Evolutionary conservation across 2,888 invertebrate genomes (phyloP).

Genomic region (Baronia brevicornis): DNA sequence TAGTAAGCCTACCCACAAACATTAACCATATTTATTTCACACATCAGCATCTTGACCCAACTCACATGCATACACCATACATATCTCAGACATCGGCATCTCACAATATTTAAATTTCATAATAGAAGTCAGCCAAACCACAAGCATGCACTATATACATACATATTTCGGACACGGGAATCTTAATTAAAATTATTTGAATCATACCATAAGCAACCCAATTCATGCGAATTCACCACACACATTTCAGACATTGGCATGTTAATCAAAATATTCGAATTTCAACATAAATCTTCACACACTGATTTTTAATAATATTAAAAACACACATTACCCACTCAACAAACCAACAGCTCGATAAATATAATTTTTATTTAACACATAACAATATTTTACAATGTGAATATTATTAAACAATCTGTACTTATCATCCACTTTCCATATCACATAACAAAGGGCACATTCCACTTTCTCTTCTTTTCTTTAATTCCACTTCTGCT

Average conservation of each 20-base stretch:
- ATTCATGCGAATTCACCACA: constrained; percentile 7
- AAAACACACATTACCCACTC: constrained; percentile 51
- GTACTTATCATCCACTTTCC: constrained; percentile 33
- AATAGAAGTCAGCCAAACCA: constrained; percentile 3
- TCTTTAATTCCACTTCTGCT: constrained; percentile 27
- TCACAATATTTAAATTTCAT: too few species aligned
- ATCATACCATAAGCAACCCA: too few species aligned
- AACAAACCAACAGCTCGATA: constrained; percentile 50
- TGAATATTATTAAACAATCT: constrained; percentile 47
- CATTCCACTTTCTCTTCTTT: constrained; percentile 28
- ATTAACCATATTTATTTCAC: too few species aligned
- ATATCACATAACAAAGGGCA: constrained; percentile 65
- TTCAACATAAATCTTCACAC: constrained; percentile 24
- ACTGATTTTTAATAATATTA: constrained; percentile 63
- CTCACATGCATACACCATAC: too few species aligned
- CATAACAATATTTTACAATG: constrained; percentile 49
- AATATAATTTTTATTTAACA: constrained; percentile 65
- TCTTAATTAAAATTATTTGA: constrained; percentile 5
- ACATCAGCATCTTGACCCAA: too few species aligned
- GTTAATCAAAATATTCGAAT: too few species aligned
- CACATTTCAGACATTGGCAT: too few species aligned
- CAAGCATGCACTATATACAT: constrained; percentile 8
- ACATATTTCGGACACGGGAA: too few species aligned
- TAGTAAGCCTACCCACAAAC: too few species aligned
- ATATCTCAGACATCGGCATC: constrained; percentile 13